Conservation (phyloP, 2,113 vertebrate species). For the Tapirus terrestris region DNA sequence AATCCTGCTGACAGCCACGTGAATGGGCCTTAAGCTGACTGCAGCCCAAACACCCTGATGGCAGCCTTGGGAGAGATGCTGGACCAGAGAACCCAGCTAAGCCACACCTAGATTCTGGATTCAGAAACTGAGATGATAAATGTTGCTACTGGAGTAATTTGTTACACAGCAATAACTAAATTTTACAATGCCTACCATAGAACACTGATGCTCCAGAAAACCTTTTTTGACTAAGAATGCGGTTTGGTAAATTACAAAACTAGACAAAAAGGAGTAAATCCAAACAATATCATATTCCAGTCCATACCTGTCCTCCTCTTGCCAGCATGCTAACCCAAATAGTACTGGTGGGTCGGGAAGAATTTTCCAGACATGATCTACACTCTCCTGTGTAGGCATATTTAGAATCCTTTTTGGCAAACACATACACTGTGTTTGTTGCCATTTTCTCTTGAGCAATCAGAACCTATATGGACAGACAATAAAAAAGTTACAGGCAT, state of each 20-base stretch:
- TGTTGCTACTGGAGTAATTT: not conserved
- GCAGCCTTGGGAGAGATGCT: not conserved
- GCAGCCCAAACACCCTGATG: not conserved
- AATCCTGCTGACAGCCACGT: not conserved
- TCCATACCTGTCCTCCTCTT: constrained; percentile 95
- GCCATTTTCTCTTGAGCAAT: constrained; percentile 99
- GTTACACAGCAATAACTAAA: not conserved
- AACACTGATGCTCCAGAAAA: not conserved
- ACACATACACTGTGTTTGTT: constrained; percentile 99
- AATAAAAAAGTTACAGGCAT: constrained; percentile 22
- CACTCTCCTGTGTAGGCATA: constrained; percentile 99
- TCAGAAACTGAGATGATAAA: not conserved
- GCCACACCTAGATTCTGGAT: not conserved
- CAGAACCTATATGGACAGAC: constrained; percentile 90
- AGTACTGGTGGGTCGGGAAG: constrained; percentile 97
- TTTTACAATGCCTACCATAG: not conserved
- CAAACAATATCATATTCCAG: not conserved
- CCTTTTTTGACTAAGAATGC: not conserved
- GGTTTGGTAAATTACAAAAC: not conserved
- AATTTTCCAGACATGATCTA: constrained; percentile 97
- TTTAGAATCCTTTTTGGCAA: constrained; percentile 99
- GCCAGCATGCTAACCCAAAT: constrained; percentile 99
- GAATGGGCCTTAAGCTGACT: not conserved
- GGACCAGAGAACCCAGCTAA: not conserved
- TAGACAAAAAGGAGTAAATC: constrained; percentile 39